Conservation (phyloP, 2,797 vertebrate genomes). For the Enteromius paludinosus region DNA sequence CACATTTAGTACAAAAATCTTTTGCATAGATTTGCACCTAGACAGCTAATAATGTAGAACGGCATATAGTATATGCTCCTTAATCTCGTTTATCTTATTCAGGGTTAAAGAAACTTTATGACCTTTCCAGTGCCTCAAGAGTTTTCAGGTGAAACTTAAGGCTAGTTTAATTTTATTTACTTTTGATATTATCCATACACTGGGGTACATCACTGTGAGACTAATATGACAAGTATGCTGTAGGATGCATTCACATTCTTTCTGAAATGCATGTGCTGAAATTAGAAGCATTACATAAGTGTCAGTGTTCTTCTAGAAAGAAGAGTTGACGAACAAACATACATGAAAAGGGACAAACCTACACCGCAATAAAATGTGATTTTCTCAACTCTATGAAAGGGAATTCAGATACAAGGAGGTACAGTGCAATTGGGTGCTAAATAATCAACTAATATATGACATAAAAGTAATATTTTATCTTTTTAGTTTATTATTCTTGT, state of each 20-base stretch:
- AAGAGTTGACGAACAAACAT: slow-evolving; percentile 20
- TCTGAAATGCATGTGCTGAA: slow-evolving; percentile 3
- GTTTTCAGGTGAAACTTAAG: neutral
- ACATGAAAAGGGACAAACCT: neutral
- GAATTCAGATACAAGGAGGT: neutral
- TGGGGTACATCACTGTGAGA: slow-evolving; percentile 3
- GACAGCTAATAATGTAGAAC: slow-evolving; percentile 6
- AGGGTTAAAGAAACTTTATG: neutral
- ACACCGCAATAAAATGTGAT: neutral
- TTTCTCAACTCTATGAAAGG: neutral
- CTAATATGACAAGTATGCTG: neutral
- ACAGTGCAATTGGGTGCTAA: neutral
- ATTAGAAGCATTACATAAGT: neutral
- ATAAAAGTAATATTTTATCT: neutral
- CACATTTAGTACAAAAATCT: neutral
- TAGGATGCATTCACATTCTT: neutral
- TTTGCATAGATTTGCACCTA: neutral
- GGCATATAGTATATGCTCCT: neutral
- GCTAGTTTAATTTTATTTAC: slow-evolving; percentile 13
- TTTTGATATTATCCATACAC: neutral
- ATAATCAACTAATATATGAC: neutral
- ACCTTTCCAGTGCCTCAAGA: slow-evolving; percentile 10
- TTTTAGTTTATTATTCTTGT: neutral
- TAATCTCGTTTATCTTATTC: neutral
- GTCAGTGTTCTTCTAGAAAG: neutral